Evolutionary conservation across 2,797 vertebrate species (phyloP), one percentile per base, ranked within the genome.

Genomic region (Tangara arthus): DNA sequence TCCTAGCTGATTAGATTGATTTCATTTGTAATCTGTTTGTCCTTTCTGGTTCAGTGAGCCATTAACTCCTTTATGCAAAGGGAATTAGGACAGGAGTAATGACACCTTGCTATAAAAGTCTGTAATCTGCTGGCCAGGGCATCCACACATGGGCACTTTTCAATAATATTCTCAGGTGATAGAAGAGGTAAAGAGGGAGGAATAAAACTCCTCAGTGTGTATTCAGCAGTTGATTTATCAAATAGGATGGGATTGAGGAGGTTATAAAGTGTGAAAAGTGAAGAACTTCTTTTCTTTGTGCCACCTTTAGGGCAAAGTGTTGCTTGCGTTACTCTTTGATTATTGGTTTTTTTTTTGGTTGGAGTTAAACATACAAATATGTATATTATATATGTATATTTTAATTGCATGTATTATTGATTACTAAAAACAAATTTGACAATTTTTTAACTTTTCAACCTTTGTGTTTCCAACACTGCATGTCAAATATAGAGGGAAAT

Each of bases 1-100:
- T 73, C 50, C 24, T 42, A 88, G 56, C 28, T 90, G 77, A 64
- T 78, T 64, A 63, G 34, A 72, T 39, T 46, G 23, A 52, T 86
- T 32, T 49, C 57, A 81, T 91, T 60, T 71, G 44, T 53, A 78
- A 61, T 82, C 61, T 76, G 16, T 82, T 76, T 93, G 79, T 72
- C 84, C 89, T 94, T 95, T 89, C 84, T 8, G n/a, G 70, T 89
- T 93, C 91, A 82, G 53, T 42, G 89, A 94, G 59, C 72, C 44
- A 52, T 77, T 87, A 78, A 81, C 46, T 90, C 41, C 34, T 87
- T 94, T 89, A 91, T 87, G 81, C 57, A 89, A 81, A 92, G 18
- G 56, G 66, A 89, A 91, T 90, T 87, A 82, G 37, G 42, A 37
- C 34, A 84, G 41, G 17, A 64, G 12, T 39, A 78, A 81, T 46